These are phyloP conservation scores for Hozukius guyotensis DNA, from an alignment of 2,797 vertebrate genomes.

Conservation along the genomic window DNA sequence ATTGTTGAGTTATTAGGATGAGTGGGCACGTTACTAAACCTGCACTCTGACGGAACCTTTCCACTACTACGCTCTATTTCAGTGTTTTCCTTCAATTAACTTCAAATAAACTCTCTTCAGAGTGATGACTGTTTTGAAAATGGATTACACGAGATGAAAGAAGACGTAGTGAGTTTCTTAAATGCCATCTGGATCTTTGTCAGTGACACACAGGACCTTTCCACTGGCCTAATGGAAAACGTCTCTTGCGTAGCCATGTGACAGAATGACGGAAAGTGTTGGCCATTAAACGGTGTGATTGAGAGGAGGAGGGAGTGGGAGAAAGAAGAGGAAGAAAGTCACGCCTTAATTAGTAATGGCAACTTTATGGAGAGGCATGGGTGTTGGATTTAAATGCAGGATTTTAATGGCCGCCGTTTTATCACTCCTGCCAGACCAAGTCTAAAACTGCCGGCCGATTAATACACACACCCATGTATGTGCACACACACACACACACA, in stretches of 20 bases:
- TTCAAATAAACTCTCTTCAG: constrained; percentile 29
- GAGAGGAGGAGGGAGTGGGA: constrained; percentile 31
- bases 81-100: constrained; percentile 29
- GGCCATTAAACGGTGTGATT: constrained; percentile 54
- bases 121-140: constrained; percentile 29
- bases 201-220: constrained; percentile 47
- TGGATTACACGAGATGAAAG: constrained; percentile 13
- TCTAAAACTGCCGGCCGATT: constrained; percentile 50
- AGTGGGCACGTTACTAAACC: constrained; percentile 13
- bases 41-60: constrained; percentile 41
- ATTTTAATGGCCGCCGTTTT: constrained; percentile 64
- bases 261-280: constrained; percentile 41
- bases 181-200: constrained; percentile 53
- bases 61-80: not conserved
- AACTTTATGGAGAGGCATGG: constrained; percentile 60
- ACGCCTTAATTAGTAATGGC: constrained; percentile 68
- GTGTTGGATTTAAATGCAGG: constrained; percentile 56
- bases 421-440: constrained; percentile 52
- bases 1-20: constrained; percentile 33
- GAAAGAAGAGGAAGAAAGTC: constrained; percentile 59
- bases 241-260: constrained; percentile 31
- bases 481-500: constrained; percentile 1
- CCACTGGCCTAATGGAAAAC: constrained; percentile 58
- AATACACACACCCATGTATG: constrained; percentile 14
- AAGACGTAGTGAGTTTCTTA: constrained; percentile 33